phyloP scores from a whole-genome alignment of 2,888 invertebrate genomes.

The Leucophenga montana region DNA sequence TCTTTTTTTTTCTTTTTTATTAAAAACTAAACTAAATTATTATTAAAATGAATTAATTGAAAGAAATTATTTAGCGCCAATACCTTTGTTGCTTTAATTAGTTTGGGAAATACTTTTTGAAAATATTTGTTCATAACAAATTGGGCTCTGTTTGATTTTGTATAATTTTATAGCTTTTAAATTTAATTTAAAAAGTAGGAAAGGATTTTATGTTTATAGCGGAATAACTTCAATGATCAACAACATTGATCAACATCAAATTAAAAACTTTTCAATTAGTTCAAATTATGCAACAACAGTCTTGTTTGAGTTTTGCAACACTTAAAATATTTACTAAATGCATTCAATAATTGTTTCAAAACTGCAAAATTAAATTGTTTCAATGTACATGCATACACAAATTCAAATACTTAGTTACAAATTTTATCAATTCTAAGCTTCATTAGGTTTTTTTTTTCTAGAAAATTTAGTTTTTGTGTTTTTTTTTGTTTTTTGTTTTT shows the following conservation, averaged over 20 bases:
- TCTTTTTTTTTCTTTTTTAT: neutral
- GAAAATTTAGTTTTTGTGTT: neutral
- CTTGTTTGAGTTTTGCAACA: no score
- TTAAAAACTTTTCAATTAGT: no score
- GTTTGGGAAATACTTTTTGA: neutral
- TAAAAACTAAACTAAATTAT: constrained; percentile 25
- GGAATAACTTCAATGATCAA: no score
- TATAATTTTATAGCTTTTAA: constrained; percentile 3
- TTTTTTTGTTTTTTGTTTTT: neutral
- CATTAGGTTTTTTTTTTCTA: constrained; percentile 15
- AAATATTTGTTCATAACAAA: constrained; percentile 1
- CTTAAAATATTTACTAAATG: no score
- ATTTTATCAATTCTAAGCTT: constrained; percentile 2
- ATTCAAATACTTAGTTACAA: constrained; percentile 1
- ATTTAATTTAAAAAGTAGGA: neutral
- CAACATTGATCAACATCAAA: no score
- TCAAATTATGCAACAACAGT: no score
- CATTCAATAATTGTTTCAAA: no score
- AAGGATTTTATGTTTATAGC: no score
- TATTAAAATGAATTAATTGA: constrained; percentile 21
- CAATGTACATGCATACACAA: no score
- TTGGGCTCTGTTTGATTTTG: neutral
- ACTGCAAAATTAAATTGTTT: no score
- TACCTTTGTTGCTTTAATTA: neutral
- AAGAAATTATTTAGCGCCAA: constrained; percentile 13